Percentiles rank a stretch among this genome's conserved stretches.
Conservation (phyloP, 1,140 invertebrate species). For the Agraylea sexmaculata region DNA sequence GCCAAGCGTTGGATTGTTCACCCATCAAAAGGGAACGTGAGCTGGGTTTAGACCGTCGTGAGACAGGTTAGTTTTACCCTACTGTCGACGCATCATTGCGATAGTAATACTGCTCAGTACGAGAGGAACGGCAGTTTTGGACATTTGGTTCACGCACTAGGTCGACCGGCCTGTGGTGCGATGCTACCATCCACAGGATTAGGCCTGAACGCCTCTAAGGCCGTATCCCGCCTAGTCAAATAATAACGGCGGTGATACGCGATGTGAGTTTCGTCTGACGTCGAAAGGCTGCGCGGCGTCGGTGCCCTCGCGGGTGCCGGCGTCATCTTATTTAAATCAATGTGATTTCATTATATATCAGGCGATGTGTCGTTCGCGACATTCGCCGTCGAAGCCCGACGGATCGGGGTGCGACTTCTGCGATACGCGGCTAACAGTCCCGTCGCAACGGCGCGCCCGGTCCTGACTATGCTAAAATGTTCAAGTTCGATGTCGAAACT, state of each 20-base stretch:
- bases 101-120: conserved; percentile 42
- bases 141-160: conserved; percentile 60
- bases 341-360: too few relatives aligned
- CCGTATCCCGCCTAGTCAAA: conserved; percentile 52
- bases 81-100: conserved; percentile 35
- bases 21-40: conserved; percentile 59
- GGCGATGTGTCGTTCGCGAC: too few relatives aligned
- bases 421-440: too few relatives aligned
- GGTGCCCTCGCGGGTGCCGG: too few relatives aligned
- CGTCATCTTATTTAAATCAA: too few relatives aligned
- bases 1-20: conserved; percentile 73
- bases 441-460: too few relatives aligned
- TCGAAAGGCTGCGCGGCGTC: too few relatives aligned
- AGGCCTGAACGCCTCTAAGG: conserved; percentile 75
- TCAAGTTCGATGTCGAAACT: conserved; percentile 45
- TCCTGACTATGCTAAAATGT: conserved; percentile 44
- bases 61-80: conserved; percentile 66
- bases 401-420: too few relatives aligned
- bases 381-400: too few relatives aligned
- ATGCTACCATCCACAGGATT: conserved; percentile 70
- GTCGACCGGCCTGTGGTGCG: conserved; percentile 52
- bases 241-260: conserved; percentile 41
- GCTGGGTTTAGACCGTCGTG: conserved; percentile 70
- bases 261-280: conserved; percentile 40
- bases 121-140: conserved; percentile 57